Evolutionary conservation across 1,140 invertebrate genomes (phyloP), one percentile per base, ranked within the genome.

Genomic region (Neodiprion lecontei): DNA sequence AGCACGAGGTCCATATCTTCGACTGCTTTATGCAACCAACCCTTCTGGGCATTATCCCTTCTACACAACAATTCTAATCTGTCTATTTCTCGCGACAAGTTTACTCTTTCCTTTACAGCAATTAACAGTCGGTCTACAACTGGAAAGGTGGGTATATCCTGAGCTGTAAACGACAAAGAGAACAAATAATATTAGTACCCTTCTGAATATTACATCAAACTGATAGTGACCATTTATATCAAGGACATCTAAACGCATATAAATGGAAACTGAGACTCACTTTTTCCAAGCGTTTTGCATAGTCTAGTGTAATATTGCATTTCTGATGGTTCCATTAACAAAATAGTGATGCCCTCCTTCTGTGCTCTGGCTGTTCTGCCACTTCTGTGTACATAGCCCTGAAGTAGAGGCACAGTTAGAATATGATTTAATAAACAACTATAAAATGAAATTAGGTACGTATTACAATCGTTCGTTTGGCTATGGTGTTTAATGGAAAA

Each of bases 361-460:
- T 91, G 91, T 10, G 96, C 97, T 74, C 98, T 89, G 0, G 98
- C 98, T 9, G 98, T 99, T 75, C 98, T 90, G 0, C 98, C 98
- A 89, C 97, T 98, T 72, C 98, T 90, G 88, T 99, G 98, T 1
- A 99, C 93, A 86, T 99, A 99, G 85, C 94, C 94, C 92, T 94
- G 77, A 68, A 89, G 86, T 67, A 77, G 77, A 79, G 40, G 74
- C 2, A 78, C 66, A 74, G 66, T 76, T 23, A 72, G 4, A 75
- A 67, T 74, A 73, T 69, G 47, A 69, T 12, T 47, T 48, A 71
- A 23, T 75, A 79, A 73, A 50, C 17, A 70, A 70, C 23, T 53
- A 17, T 69, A 72, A 69, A 68, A 74, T 11, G 70, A 78, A 49
- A 70, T 17, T 66, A 76, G 69, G 47, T 48, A n/a, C 66, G 12